phyloP scores from a whole-genome alignment of 2,797 vertebrate species.

The Sphenodon punctatus region DNA sequence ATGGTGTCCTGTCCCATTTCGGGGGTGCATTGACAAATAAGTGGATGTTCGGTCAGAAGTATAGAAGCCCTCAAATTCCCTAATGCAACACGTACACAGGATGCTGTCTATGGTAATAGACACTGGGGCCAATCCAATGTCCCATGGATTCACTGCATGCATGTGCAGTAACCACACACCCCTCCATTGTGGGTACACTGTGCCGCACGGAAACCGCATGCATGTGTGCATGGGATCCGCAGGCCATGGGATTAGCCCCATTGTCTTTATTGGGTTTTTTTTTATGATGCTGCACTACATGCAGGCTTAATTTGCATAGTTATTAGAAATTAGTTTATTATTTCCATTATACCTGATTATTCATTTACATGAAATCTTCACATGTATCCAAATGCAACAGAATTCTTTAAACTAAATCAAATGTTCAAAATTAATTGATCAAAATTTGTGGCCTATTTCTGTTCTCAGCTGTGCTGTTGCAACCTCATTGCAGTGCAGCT shows the following conservation, averaged over 20 bases:
- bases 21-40: no score
- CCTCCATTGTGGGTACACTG: no score
- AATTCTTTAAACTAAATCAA: background rate
- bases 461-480: background rate
- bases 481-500: background rate
- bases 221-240: background rate
- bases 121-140: no score
- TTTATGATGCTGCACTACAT: background rate
- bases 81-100: no score
- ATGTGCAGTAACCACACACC: no score
- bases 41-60: no score
- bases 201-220: no score
- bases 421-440: background rate
- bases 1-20: no score
- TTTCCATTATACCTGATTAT: background rate
- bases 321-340: background rate
- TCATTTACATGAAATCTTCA: background rate
- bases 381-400: background rate
- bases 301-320: background rate
- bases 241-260: fast-evolving
- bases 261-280: background rate
- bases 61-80: no score
- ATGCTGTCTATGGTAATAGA: no score
- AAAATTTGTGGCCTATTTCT: background rate
- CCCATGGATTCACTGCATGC: no score